Evolutionary conservation across 2,797 vertebrate species (phyloP), one percentile per base, ranked within the genome.

Genomic region (Enteromius viviparus): DNA sequence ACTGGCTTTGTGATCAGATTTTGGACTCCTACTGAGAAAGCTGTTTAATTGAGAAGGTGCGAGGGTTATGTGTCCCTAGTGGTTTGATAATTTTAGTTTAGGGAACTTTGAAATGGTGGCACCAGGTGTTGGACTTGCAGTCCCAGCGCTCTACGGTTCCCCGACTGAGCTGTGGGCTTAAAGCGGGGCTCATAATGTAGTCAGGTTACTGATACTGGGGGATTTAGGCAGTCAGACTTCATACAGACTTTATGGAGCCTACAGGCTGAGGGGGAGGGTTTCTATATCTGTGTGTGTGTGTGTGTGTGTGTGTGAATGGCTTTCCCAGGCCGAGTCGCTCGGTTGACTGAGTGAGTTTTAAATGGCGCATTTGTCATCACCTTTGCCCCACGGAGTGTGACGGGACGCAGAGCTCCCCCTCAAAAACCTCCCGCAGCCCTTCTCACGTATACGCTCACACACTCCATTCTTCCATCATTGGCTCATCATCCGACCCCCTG

Each of bases 291-390:
- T 74, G 71, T 40, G 64, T 58, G 29, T 32, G 29, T 32, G 29
- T 78, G 49, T 74, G 71, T 40, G 64, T 58, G 29, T 32, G 29
- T 32, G 29, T 32, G 80, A 75, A 81, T 87, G 78, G 55, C 76
- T 88, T 86, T 85, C 88, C 85, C 84, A 76, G 76, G 69, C 85
- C 62, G 80, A 64, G 86, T 87, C 79, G 87, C 86, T 77, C 68
- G 76, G 85, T 83, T 87, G 86, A 88, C 89, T 87, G 85, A 91
- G 87, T 89, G 90, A 87, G 89, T 91, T 75, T 85, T 90, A 91
- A 92, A 87, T 90, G 89, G 91, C 89, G 85, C 89, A 91, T 93
- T 90, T 92, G 85, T 92, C 89, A 88, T 87, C 51, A 78, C 87
- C 84, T 88, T 88, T 68, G 51, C 88, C 87, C 82, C 89, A 78